Base-by-base conservation (phyloP, 2,888 invertebrate genomes). In the Cephus spinipes region DNA sequence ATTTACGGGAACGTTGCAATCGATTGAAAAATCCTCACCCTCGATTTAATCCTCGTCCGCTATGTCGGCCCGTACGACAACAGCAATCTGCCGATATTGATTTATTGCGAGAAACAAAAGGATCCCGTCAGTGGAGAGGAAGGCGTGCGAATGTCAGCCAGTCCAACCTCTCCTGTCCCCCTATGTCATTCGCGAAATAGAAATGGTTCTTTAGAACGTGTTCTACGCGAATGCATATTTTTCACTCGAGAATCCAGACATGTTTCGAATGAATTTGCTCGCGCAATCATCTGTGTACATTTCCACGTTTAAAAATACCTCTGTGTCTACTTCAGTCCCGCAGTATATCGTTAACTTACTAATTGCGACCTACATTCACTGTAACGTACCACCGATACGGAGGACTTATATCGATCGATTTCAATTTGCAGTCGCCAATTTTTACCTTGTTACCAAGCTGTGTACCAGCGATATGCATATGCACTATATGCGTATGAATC, bases 31-130 rank as follows among this genome's bases (percentile, higher is more conserved):
- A 34, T 74, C 76, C n/a, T 76, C 12, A 30, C 68, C 68, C n/a
- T 30, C 36, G 34, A 55, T 81, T 77, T 78, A 83, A 84, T 80
- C 74, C 74, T 23, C 36, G 32, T 35, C 35, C 74, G 74, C 74
- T 23, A 23, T 23, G 55, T 55, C 23, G 55, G 35, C 74, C 74
- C 74, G 33, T 31, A 68, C 55, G 78, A 75, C 69, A 76, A 76
- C 76, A 79, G 79, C 80, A 80, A 82, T 83, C 78, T 74, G 69
- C 34, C 32, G 82, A 81, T 81, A 82, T 83, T 77, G 83, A 83
- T 84, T 79, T 80, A 79, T 77, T 80, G 69, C 73, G 71, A 36
- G 78, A 79, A 81, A 83, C 79, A 85, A 79, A 81, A 82, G 81
- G 79, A 82, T 83, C 71, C 79, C 79, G 83, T 75, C 80, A 77